Conservation (phyloP, 2,888 invertebrate species). For the Caradrina clavipalpis region DNA sequence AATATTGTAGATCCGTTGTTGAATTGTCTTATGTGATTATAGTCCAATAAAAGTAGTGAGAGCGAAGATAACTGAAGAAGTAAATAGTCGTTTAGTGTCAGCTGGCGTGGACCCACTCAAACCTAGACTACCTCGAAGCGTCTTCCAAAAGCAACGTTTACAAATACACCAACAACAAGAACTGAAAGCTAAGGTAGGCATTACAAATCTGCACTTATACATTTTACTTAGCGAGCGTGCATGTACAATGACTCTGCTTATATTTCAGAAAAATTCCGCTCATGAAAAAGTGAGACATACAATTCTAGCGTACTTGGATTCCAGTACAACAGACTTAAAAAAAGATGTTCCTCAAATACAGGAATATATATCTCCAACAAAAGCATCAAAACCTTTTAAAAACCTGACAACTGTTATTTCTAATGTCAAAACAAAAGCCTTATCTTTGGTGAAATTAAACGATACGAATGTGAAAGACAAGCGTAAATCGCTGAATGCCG, state of each 20-base stretch:
- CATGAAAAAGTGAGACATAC: conserved; percentile 86
- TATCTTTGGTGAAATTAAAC: conserved; percentile 86
- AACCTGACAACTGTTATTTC: conserved; percentile 87
- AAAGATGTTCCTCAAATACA: conserved; percentile 66
- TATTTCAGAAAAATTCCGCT: conserved; percentile 86
- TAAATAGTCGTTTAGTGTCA: conserved; percentile 90
- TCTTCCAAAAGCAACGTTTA: conserved; percentile 90
- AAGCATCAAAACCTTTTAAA: conserved; percentile 72
- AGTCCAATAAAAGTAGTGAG: conserved; percentile 84
- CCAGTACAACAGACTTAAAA: conserved; percentile 73
- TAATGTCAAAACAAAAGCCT: conserved; percentile 89
- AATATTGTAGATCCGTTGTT: neutral
- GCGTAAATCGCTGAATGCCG: conserved; percentile 69
- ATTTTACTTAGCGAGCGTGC: neutral
- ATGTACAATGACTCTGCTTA: neutral
- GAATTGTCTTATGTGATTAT: conserved; percentile 45
- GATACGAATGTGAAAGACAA: conserved; percentile 73
- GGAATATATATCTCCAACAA: conserved; percentile 79
- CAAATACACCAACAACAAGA: conserved; percentile 91
- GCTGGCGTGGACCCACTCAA: conserved; percentile 92
- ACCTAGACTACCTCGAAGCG: conserved; percentile 89
- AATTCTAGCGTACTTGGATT: conserved; percentile 85
- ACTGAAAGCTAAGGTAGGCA: conserved; percentile 90
- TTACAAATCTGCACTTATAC: neutral
- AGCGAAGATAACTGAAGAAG: conserved; percentile 87